phyloP scores from a whole-genome alignment of 2,113 vertebrate genomes.

The Phrynosoma platyrhinos region DNA sequence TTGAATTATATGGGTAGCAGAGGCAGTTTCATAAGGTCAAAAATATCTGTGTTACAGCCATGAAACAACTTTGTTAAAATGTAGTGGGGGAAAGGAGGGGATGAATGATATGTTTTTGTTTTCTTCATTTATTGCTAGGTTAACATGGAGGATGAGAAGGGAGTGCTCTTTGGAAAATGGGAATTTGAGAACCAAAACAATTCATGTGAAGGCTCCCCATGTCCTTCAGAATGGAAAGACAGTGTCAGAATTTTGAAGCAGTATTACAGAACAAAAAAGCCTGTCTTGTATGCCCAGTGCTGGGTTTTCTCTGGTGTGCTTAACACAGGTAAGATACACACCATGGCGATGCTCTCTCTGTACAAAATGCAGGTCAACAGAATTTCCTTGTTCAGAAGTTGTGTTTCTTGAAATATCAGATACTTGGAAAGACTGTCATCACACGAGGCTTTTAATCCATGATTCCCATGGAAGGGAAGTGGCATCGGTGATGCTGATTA shows the following conservation, averaged over 20 bases:
- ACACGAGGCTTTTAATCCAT: no score
- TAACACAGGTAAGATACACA: conserved; percentile 64
- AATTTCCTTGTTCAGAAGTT: no score
- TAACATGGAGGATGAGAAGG: conserved; percentile 57
- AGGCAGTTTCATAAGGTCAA: no score
- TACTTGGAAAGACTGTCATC: background rate
- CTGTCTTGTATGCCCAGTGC: conserved; percentile 65
- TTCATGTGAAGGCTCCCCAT: conserved; percentile 30
- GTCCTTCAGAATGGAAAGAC: conserved; percentile 66
- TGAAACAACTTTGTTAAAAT: background rate
- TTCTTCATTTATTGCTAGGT: conserved; percentile 55
- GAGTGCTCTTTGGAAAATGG: conserved; percentile 70
- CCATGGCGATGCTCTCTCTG: no score
- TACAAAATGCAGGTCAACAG: background rate
- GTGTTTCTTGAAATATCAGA: background rate
- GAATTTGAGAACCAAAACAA: conserved; percentile 35
- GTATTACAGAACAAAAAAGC: conserved; percentile 48
- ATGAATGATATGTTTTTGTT: background rate
- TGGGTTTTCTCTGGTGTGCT: conserved; percentile 77
- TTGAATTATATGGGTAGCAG: no score
- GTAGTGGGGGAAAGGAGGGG: no score
- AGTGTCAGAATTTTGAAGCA: conserved; percentile 68
- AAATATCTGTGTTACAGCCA: no score
- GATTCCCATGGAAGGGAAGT: no score
- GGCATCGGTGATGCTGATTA: no score